Evolutionary conservation across 1,140 invertebrate genomes (phyloP), one percentile per base, ranked within the genome.

Genomic region (Rhopalosiphum maidis): DNA sequence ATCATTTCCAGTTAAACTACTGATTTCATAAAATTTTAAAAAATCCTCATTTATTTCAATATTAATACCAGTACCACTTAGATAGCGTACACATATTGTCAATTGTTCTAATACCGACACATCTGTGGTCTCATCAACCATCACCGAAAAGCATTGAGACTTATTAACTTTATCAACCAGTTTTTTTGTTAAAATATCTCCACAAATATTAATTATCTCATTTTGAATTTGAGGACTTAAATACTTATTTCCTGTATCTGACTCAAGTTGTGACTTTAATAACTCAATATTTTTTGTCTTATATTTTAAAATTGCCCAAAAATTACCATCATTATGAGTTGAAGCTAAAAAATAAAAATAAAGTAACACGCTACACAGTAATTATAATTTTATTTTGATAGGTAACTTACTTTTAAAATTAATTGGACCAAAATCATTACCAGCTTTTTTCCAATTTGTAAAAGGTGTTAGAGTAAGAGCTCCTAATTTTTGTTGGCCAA

Each of bases 321-420:
- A 43, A 85, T 85, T 85, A 43, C 83, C 37, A 11, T 85, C 37
- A 85, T 85, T 85, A 25, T 85, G 37, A 41, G 37, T 41, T 85
- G 37, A 41, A 2, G 22, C 83, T 85, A 83, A 85, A 55, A 55
- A 55, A 85, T 41, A 37, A 23, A 85, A 85, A 41, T 37, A 21
- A 37, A 41, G 37, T 37, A 85, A 85, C 82, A 85, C 37, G 7
- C 54, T 55, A 55, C 54, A 23, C 21, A 85, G 21, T 85, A 85
- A 85, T 85, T 41, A 85, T 85, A 85, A 85, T 85, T 41, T 41
- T 85, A 2, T 37, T 85, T 85, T 41, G 35, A 85, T 85, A 23
- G 37, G n/a, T 83, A 95, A 95, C 88, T 94, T 94, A 25, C 92
- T 90, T n/a, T 91, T 93, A 88, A 95, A 95, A 93, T 95, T 95